Evolutionary conservation across 2,797 vertebrate genomes (phyloP), one percentile per base, ranked within the genome.

Genomic region (Takifugu ocellatus): DNA sequence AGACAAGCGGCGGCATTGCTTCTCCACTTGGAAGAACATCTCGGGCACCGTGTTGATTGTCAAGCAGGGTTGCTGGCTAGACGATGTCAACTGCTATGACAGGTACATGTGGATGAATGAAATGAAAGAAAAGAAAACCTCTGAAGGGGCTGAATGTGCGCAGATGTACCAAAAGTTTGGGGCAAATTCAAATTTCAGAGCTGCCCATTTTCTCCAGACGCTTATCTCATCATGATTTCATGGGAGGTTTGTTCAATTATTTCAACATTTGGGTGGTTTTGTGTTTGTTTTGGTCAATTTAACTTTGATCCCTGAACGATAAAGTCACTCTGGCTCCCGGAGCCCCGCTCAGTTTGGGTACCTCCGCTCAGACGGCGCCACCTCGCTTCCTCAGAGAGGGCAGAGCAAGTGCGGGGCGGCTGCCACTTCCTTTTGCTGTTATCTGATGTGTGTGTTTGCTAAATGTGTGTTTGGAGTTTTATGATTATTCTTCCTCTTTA

Each of bases 61-160:
- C 53, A 97, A 97, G 83, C 95, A 98, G 79, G 97, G 97, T 66
- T 99, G 97, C 90, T 99, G 97, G 97, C 88, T 98, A 63, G 97
- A 99, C 79, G 96, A 99, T 61, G 92, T 96, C 88, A 98, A 98
- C 88, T 99, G 97, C 80, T 98, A 99, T 25, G 95, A 99, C 91
- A 97, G 94, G 97, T 97, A 62, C 1, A 3, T 44, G 1, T n/a
- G 25, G 25, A 4, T 27, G 48, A 5, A 15, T 2, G 48, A 11
- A 16, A 14, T 39, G 43, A 16, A n/a, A 16, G 12, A 5, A 3
- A 7, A 44, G 21, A 21, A 33, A 33, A 7, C 7, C 31, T 1
- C 31, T 21, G 44, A 10, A 17, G 43, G 43, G 6, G 33, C 33
- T 9, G 44, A 10, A 17, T 16, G 43, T 9, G 33, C 33, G 2